phyloP scores from a whole-genome alignment of 2,888 invertebrate genomes.

The Pseudeuparius sepicola region DNA sequence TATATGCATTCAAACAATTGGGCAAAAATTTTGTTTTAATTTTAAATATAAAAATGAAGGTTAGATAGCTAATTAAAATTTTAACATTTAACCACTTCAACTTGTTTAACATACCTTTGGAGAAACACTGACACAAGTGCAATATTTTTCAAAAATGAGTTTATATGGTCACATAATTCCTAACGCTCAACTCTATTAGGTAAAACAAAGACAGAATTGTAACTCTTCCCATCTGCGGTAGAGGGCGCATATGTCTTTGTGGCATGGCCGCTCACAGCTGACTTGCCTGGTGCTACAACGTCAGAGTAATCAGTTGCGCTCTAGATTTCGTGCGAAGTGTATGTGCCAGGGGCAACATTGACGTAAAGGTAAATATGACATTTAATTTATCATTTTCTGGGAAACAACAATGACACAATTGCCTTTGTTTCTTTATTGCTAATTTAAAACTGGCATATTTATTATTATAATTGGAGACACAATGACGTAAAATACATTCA shows the following conservation, averaged over 20 bases:
- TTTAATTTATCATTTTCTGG: constrained; percentile 3
- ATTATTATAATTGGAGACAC: neutral
- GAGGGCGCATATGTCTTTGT: constrained; percentile 1
- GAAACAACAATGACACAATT: constrained; percentile 4
- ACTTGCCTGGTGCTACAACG: constrained; percentile 3
- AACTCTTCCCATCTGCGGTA: constrained; percentile 1
- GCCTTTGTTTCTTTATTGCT: constrained; percentile 2
- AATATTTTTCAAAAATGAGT: constrained; percentile 3
- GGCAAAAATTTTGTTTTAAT: too few relatives aligned
- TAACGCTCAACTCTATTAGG: constrained; percentile 3
- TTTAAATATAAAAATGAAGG: too few relatives aligned
- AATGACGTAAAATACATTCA: neutral
- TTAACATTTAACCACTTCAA: too few relatives aligned
- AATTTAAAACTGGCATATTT: constrained; percentile 1
- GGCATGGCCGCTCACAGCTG: neutral
- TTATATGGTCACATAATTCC: neutral
- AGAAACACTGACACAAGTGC: too few relatives aligned
- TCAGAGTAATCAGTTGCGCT: constrained; percentile 4
- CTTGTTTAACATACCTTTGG: too few relatives aligned
- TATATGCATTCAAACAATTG: too few relatives aligned
- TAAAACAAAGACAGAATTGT: constrained; percentile 5
- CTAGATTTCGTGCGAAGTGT: neutral
- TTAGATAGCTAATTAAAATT: too few relatives aligned
- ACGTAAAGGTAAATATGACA: constrained; percentile 6
- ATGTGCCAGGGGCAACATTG: constrained; percentile 2